A percentile compares a stretch with the other conserved stretches of the same genome.
Conservation (phyloP, 2,797 vertebrate genomes). For the Falco berigora region DNA sequence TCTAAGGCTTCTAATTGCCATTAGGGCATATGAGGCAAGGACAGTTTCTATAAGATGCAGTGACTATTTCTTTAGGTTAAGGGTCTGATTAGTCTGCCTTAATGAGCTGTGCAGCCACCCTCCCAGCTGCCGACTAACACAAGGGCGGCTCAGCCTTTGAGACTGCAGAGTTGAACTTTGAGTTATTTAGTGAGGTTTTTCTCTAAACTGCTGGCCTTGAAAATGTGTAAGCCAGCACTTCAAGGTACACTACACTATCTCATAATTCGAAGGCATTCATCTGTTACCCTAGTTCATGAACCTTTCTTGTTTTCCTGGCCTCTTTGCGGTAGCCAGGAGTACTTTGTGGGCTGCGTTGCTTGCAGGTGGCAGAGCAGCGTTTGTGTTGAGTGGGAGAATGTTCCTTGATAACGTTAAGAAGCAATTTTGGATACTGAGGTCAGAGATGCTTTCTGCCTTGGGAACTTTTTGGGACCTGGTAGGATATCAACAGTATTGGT, state of each 20-base stretch:
- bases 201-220: background rate
- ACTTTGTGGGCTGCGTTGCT: background rate
- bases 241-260: background rate
- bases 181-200: background rate
- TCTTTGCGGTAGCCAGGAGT: background rate
- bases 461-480: background rate
- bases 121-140: accelerated
- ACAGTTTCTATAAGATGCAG: background rate
- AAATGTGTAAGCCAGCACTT: background rate
- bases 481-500: background rate
- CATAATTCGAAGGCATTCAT: background rate
- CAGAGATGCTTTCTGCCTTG: background rate
- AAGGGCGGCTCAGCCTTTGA: background rate
- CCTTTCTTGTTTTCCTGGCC: background rate
- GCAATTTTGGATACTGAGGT: background rate
- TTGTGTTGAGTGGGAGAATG: background rate
- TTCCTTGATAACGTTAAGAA: background rate
- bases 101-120: background rate
- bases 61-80: background rate
- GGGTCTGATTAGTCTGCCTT: background rate
- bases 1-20: background rate
- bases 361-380: background rate
- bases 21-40: background rate
- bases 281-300: background rate
- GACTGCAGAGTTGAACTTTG: background rate